Percentiles rank a stretch among this genome's conserved stretches.
Evolutionary conservation across 2,797 vertebrate species (phyloP).

Genomic region (Gymnocypris eckloni): DNA sequence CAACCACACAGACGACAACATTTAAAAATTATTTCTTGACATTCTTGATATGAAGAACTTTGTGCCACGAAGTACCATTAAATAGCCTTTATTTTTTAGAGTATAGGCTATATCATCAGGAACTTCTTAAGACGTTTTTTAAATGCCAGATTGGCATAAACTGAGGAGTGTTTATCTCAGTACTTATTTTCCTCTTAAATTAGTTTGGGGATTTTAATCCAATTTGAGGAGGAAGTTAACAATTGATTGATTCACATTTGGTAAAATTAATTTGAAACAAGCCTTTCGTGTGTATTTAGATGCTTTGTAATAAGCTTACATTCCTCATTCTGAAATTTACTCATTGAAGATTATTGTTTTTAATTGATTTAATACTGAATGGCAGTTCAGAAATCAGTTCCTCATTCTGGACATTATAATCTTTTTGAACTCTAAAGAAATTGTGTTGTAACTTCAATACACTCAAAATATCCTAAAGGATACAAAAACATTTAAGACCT

Average conservation of each 20-base stretch:
- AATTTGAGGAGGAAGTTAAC: background rate
- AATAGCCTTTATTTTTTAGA: background rate
- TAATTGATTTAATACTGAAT: background rate
- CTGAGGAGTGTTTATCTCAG: background rate
- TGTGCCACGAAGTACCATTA: background rate
- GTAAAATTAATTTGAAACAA: background rate
- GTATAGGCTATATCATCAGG: background rate
- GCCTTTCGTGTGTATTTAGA: constrained; percentile 14
- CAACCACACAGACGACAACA: background rate
- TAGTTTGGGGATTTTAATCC: constrained; percentile 10
- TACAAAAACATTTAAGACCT: background rate
- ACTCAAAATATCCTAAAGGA: background rate
- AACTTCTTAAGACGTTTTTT: background rate
- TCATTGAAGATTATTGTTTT: constrained; percentile 12
- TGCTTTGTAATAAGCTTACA: constrained; percentile 1
- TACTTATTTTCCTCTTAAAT: background rate
- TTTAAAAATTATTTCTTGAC: background rate
- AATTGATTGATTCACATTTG: constrained; percentile 13
- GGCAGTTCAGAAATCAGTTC: background rate
- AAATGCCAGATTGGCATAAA: no score
- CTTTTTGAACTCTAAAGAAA: background rate
- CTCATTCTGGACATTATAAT: background rate
- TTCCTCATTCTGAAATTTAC: background rate
- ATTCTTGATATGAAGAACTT: background rate
- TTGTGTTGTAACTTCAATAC: background rate